phyloP scores from a whole-genome alignment of 1,140 invertebrate species.

The Temnothorax longispinosus region DNA sequence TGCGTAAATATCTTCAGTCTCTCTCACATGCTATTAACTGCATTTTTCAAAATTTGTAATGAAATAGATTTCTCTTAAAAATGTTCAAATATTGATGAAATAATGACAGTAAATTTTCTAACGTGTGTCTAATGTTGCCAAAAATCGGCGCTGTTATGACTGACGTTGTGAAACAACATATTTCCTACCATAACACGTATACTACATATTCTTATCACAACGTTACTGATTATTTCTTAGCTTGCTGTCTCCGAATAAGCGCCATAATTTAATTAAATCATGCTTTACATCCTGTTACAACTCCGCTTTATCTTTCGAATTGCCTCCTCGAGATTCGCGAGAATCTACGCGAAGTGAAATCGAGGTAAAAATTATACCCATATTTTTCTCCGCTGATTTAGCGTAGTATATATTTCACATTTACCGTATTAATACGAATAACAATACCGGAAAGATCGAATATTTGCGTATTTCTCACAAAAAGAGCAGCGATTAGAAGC shows the following conservation, averaged over 20 bases:
- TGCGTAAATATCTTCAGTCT: slow-evolving; percentile 13
- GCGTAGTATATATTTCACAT: neutral
- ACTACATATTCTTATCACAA: neutral
- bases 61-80: neutral
- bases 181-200: neutral
- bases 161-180: neutral
- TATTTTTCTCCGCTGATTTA: slow-evolving; percentile 17
- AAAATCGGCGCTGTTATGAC: neutral
- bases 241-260: neutral
- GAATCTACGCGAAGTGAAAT: slow-evolving; percentile 6
- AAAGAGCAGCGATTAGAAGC: neutral
- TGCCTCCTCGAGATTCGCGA: neutral
- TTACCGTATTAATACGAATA: neutral
- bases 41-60: neutral
- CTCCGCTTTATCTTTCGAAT: neutral
- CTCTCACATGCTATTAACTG: neutral
- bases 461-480: neutral
- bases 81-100: neutral
- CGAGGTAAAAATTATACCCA: neutral
- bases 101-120: too few species aligned
- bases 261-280: neutral
- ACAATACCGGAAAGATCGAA: neutral
- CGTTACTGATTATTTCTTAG: neutral
- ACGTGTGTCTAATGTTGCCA: too few species aligned
- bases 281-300: slow-evolving; percentile 23